A percentile compares a stretch with the other conserved stretches of the same genome.
phyloP scores from a whole-genome alignment of 92 coral and sea anemone genomes.

The Paramuricea clavata region DNA sequence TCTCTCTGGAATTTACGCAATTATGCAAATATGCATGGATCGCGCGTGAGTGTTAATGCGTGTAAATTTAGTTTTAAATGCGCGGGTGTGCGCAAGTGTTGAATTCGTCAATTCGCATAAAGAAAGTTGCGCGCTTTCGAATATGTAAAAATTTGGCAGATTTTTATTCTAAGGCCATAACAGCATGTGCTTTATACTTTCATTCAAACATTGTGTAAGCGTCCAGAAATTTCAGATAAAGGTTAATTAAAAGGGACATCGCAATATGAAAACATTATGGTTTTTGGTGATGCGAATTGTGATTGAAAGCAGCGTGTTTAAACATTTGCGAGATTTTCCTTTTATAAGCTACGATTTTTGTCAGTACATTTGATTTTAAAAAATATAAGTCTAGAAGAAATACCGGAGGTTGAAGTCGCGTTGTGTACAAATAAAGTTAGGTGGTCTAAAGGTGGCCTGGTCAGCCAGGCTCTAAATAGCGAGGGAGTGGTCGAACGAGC shows the following conservation, averaged over 20 bases:
- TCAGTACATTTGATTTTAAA: too few species aligned
- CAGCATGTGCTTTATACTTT: too few species aligned
- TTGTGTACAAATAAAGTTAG: too few species aligned
- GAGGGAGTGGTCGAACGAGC: conserved; percentile 3
- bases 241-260: conserved; percentile 9
- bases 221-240: too few species aligned
- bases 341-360: too few species aligned
- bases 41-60: conserved; percentile 8
- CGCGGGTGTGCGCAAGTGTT: neutral
- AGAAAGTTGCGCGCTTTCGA: neutral
- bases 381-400: too few species aligned
- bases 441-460: neutral
- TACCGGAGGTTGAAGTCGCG: too few species aligned
- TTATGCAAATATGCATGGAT: conserved; percentile 20
- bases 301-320: too few species aligned
- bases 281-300: too few species aligned
- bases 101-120: neutral
- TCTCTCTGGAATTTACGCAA: conserved; percentile 8
- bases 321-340: too few species aligned
- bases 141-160: too few species aligned
- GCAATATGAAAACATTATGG: neutral
- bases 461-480: neutral
- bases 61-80: neutral
- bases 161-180: neutral
- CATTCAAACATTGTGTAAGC: too few species aligned